Evolutionary conservation across 2,888 invertebrate species (phyloP), one percentile per base, ranked within the genome.

Genomic region (Lacanobia oleracea): DNA sequence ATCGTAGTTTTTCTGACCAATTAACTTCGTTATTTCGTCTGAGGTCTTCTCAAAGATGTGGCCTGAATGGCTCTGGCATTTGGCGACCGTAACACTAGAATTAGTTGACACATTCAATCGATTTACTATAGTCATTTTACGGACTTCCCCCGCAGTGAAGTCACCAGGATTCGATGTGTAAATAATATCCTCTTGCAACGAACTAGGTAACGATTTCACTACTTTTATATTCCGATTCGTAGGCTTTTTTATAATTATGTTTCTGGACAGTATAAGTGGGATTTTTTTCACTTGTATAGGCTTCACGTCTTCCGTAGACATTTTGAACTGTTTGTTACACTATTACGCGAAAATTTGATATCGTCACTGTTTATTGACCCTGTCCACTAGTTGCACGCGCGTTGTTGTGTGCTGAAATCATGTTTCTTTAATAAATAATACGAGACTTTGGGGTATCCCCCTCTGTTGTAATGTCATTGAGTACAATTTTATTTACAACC

Each of bases 1-100:
- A 33, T 94, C 92, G 63, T 94, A 95, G 51, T 92, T 93, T 0
- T 88, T 88, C 56, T 94, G 94, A 0, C 95, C 95, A 0, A 95
- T 93, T 0, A 93, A 18, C n/a, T 86, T 87, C 0, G 89, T 87
- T 0, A 95, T 74, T 33, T 84, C 86, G 4, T 93, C 93, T 0
- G 95, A 95, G 2, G 90, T 91, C 75, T 90, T 89, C 59, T 92
- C 90, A 2, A 83, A 69, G 0, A 79, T 37, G 18, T 78, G 71
- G 0, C 80, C 84, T 3, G 77, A 70, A 5, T 71, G 66, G 12
- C 75, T 80, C 7, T 75, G 82, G 56, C 88, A 93, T 18, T 84
- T 86, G 0, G 94, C 95, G 0, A 91, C 71, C 0, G 95, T 95
- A 0, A 86, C 75, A 79, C 91, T 89, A 1, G 84, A 83, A 7